Conservation (phyloP, 2,113 vertebrate genomes). For the Cygnus atratus region DNA sequence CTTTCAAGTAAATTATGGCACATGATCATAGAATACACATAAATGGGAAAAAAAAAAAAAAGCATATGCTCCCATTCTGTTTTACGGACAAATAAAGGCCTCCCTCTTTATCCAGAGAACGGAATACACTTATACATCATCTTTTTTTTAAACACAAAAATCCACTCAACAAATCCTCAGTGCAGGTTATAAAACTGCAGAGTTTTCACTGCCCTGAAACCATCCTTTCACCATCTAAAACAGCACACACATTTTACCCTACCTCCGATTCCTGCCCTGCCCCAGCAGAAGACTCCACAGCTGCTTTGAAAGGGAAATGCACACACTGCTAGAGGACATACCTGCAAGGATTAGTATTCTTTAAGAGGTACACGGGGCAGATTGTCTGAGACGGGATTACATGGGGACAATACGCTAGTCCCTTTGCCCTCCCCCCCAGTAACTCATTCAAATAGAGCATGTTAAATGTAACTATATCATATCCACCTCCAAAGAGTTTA, state of each 20-base stretch:
- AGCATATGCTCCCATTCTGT: neutral
- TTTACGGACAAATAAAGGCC: neutral
- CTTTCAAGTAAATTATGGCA: neutral
- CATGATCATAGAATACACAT: neutral
- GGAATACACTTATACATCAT: neutral
- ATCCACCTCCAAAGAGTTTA: neutral
- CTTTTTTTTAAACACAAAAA: neutral
- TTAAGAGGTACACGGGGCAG: conserved; percentile 9
- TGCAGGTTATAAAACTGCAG: neutral
- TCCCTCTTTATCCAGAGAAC: neutral
- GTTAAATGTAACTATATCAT: neutral
- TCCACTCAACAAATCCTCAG: neutral
- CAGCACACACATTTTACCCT: neutral
- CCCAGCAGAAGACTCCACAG: neutral
- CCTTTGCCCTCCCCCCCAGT: neutral
- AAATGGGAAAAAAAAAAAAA: neutral
- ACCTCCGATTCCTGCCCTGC: neutral
- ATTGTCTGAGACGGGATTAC: conserved; percentile 39
- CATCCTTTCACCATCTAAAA: neutral
- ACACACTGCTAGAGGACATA: neutral
- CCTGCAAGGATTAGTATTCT: conserved; percentile 41
- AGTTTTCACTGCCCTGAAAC: neutral
- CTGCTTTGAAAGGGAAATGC: neutral
- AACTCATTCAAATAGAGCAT: neutral
- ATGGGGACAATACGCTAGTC: neutral